Evolutionary conservation across 2,797 vertebrate genomes (phyloP), one percentile per base, ranked within the genome.

Genomic region (Scolopax rusticola): DNA sequence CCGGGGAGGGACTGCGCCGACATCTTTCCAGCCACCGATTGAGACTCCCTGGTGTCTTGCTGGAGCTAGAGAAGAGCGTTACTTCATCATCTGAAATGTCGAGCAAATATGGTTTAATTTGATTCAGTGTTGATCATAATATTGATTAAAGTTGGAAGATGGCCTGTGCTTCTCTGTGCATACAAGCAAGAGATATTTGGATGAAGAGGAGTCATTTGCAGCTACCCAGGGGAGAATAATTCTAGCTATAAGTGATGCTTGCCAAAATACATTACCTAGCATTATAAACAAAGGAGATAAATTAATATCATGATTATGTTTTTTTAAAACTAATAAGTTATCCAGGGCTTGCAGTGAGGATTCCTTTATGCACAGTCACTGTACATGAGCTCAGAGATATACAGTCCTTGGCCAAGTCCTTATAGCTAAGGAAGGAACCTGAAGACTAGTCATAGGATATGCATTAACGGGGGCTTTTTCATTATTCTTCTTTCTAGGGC

Each of bases 61-160:
- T 56, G 40, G 43, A 63, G 24, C 0, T 82, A 33, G 30, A 67
- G 28, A 87, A 84, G 59, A 84, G n/a, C 48, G 33, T 57, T 89
- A 47, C 81, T 70, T 93, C 51, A 83, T 84, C 75, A 83, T 53
- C 53, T 53, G 64, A 93, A 91, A 89, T 47, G 68, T 32, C 64
- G 92, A 75, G 45, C 16, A 94, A 96, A 95, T 87, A 71, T 15
- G 20, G 45, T 93, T 64, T 89, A 83, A 94, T 87, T 94, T 86
- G 87, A 89, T 93, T 91, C 71, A 75, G 10, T 43, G 67, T 61
- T 79, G 89, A 91, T 91, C 33, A 4, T 64, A 84, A 90, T 85
- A 96, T 92, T 75, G 90, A 95, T 94, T 91, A 80, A 87, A 77
- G 56, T 27, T 77, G 71, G 92, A 83, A 87, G 53, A 38, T 47